Conservation (phyloP, 1,140 invertebrate species). For the Drepana arcuata region DNA sequence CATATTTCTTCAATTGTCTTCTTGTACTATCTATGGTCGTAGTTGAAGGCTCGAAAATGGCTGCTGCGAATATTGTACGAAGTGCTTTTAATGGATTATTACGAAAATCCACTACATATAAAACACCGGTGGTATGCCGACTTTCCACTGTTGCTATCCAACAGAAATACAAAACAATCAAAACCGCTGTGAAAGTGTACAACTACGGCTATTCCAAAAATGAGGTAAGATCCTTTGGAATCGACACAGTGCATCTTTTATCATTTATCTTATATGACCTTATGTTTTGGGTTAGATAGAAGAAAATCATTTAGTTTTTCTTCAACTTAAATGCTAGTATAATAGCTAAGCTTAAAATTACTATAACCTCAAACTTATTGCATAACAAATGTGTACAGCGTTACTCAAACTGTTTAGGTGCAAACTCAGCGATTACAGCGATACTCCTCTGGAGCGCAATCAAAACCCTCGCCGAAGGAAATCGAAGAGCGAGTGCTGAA, state of each 20-base stretch:
- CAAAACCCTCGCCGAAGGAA: slow-evolving; percentile 60
- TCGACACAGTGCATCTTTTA: slow-evolving; percentile 25
- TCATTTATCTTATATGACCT: not conserved
- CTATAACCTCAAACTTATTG: slow-evolving; percentile 62
- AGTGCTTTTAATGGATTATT: slow-evolving; percentile 58
- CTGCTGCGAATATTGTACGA: slow-evolving; percentile 57
- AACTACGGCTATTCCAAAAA: slow-evolving; percentile 35
- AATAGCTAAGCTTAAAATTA: not conserved
- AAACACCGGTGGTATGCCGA: slow-evolving; percentile 47
- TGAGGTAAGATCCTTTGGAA: slow-evolving; percentile 46
- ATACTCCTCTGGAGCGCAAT: slow-evolving; percentile 36
- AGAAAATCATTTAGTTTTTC: not conserved
- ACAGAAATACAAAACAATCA: slow-evolving; percentile 46
- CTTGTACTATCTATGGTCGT: slow-evolving; percentile 18
- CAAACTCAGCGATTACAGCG: slow-evolving; percentile 30
- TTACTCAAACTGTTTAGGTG: slow-evolving; percentile 55
- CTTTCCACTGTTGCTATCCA: slow-evolving; percentile 48
- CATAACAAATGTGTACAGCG: slow-evolving; percentile 60
- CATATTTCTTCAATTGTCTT: slow-evolving; percentile 5
- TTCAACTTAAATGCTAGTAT: too few relatives aligned
- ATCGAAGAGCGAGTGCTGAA: slow-evolving; percentile 83
- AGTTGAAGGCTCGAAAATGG: slow-evolving; percentile 55
- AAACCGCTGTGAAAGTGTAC: slow-evolving; percentile 33
- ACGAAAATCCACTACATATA: slow-evolving; percentile 47
- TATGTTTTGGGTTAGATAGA: not conserved